Conservation (phyloP, 2,113 vertebrate genomes). For the Xenopus borealis region DNA sequence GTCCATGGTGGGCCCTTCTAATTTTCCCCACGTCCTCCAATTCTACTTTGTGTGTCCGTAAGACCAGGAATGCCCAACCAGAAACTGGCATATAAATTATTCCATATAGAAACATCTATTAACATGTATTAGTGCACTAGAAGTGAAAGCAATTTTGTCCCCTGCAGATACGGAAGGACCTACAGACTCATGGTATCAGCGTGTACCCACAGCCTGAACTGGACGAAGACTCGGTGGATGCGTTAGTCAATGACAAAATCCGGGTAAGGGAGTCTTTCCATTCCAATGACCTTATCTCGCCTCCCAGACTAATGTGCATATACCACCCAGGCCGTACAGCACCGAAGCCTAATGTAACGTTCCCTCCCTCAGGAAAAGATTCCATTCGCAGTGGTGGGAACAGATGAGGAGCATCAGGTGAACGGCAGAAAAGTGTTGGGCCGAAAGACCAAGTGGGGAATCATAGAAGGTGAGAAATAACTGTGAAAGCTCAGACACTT, state of each 20-base stretch:
- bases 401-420: constrained; percentile 87
- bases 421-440: constrained; percentile 88
- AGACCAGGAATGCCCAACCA: too few relatives aligned
- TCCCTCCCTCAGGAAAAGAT: constrained; percentile 75
- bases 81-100: too few relatives aligned
- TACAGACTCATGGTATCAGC: constrained; percentile 75
- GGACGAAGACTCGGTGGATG: constrained; percentile 81
- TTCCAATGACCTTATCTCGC: too few relatives aligned
- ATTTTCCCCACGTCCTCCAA: too few relatives aligned
- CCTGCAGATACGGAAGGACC: constrained; percentile 82
- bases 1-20: too few relatives aligned
- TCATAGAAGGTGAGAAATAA: constrained; percentile 82
- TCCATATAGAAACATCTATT: too few relatives aligned
- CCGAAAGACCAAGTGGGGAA: constrained; percentile 94
- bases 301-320: too few relatives aligned
- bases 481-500: not conserved
- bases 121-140: too few relatives aligned
- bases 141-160: not conserved
- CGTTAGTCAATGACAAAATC: constrained; percentile 79
- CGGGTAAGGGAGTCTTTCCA: constrained; percentile 66
- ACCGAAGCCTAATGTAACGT: fast-evolving
- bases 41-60: too few relatives aligned
- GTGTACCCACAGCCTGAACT: constrained; percentile 87
- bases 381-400: constrained; percentile 92
- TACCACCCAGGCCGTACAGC: too few relatives aligned